These are phyloP conservation scores for Epinotia brunnichana DNA, from an alignment of 2,888 invertebrate species.

Conservation along the genomic window DNA sequence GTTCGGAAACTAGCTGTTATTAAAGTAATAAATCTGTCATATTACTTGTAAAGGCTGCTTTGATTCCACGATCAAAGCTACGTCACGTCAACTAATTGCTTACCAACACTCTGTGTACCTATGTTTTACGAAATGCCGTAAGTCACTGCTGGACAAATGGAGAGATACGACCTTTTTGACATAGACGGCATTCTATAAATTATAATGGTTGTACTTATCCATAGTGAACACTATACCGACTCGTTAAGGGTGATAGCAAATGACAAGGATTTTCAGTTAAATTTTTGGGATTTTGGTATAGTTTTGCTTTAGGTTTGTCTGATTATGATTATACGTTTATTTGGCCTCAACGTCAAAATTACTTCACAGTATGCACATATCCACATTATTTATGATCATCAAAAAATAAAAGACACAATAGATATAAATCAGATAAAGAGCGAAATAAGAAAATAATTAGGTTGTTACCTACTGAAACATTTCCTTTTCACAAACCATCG, in stretches of 20 bases:
- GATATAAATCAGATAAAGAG: no score
- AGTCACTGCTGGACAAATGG: background rate
- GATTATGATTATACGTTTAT: no score
- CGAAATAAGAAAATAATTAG: no score
- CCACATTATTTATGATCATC: no score
- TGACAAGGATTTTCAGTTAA: background rate
- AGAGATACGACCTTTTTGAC: background rate
- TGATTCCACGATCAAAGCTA: constrained; percentile 76
- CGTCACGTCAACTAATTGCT: constrained; percentile 72
- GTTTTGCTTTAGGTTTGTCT: no score
- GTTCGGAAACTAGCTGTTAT: constrained; percentile 51
- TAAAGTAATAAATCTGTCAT: constrained; percentile 76
- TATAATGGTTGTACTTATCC: background rate
- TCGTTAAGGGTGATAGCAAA: background rate
- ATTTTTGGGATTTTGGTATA: no score
- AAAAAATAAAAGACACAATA: no score
- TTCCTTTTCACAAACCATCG: no score
- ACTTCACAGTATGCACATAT: no score
- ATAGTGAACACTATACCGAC: background rate
- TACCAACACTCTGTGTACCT: constrained; percentile 59
- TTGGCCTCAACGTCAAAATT: no score
- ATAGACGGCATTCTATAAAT: background rate
- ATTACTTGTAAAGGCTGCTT: constrained; percentile 76
- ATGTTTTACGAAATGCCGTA: background rate
- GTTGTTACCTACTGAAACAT: no score